Percentiles rank a stretch among this genome's conserved stretches.
Evolutionary conservation across 2,113 vertebrate species (phyloP).

Genomic region (Apistogramma diplotaenia): DNA sequence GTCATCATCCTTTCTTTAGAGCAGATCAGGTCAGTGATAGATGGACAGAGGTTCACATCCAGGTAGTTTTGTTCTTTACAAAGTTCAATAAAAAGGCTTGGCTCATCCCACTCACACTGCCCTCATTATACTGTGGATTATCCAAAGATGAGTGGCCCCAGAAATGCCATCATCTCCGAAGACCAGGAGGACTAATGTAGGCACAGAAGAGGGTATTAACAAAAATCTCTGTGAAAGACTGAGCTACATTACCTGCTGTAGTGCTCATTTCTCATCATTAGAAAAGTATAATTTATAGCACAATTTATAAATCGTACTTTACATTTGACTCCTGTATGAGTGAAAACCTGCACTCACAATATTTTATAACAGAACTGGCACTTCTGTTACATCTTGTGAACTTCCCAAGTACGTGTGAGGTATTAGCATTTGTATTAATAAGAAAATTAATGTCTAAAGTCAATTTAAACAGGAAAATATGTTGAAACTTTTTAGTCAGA

Average conservation of each 20-base stretch:
- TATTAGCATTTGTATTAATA: too few species aligned
- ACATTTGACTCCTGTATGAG: not conserved
- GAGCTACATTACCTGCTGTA: fast-evolving
- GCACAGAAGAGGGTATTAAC: not conserved
- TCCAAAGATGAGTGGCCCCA: not conserved
- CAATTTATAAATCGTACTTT: not conserved
- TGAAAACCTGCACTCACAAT: not conserved
- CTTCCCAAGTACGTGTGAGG: too few species aligned
- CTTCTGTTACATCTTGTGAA: not conserved
- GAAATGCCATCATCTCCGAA: not conserved
- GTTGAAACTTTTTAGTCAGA: too few species aligned
- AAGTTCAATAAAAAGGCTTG: not conserved
- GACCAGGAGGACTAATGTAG: too few species aligned
- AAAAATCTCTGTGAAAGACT: not conserved
- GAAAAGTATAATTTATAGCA: not conserved
- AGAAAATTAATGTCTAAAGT: too few species aligned
- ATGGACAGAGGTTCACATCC: not conserved
- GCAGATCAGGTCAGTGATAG: not conserved
- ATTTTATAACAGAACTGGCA: not conserved
- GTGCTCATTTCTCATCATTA: not conserved
- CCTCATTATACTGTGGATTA: not conserved
- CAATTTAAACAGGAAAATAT: too few species aligned
- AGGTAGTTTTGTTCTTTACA: not conserved
- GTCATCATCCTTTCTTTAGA: not conserved
- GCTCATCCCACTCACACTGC: fast-evolving